These are phyloP conservation scores for Halichondria panicea DNA, from an alignment of 37 sponge, comb jelly and placozoan species.

Conservation along the genomic window DNA sequence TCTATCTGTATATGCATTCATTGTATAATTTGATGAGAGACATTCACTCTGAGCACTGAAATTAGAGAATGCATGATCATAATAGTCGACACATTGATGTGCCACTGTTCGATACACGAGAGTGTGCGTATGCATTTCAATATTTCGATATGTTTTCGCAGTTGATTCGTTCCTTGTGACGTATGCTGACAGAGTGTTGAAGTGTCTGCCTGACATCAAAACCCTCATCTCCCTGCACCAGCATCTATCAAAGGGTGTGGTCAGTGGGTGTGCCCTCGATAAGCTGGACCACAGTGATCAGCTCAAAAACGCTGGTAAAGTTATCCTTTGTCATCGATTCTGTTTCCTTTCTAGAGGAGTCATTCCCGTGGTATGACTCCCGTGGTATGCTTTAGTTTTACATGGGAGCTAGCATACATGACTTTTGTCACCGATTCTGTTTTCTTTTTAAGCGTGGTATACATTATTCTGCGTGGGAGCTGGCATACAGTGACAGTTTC, in stretches of 20 bases:
- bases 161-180: conserved; percentile 16
- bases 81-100: too few species aligned
- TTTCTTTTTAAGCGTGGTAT: background rate
- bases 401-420: background rate
- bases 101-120: too few species aligned
- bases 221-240: conserved; percentile 64
- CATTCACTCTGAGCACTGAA: too few species aligned
- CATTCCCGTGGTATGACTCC: too few species aligned
- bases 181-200: conserved; percentile 55
- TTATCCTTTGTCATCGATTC: background rate
- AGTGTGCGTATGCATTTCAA: too few species aligned
- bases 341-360: background rate
- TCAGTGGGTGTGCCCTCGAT: background rate
- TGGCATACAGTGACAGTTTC: background rate
- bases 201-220: conserved; percentile 62
- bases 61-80: too few species aligned
- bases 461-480: background rate
- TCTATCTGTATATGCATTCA: too few species aligned
- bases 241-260: background rate
- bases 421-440: background rate
- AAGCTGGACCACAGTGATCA: background rate
- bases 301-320: conserved; percentile 22
- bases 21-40: too few species aligned
- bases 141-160: too few species aligned
- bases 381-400: too few species aligned